phyloP scores from a whole-genome alignment of 2,797 vertebrate genomes.

The Kryptopterus vitreolus region DNA sequence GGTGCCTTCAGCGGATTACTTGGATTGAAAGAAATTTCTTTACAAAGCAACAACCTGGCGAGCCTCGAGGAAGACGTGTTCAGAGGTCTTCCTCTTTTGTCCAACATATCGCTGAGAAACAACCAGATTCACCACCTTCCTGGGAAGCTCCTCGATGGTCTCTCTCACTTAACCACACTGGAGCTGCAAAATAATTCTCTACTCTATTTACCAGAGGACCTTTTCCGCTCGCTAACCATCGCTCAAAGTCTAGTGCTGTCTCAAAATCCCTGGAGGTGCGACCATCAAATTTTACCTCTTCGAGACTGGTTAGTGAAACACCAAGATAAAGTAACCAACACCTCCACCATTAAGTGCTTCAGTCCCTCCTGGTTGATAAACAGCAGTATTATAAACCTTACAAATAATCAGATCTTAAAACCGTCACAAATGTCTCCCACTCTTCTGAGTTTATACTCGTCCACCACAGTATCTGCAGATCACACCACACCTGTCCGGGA shows the following conservation, averaged over 20 bases:
- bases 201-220: conserved; percentile 73
- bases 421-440: conserved; percentile 43
- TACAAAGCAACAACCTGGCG: conserved; percentile 83
- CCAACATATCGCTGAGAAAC: conserved; percentile 87
- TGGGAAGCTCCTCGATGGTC: conserved; percentile 69
- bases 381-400: conserved; percentile 65
- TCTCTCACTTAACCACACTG: conserved; percentile 71
- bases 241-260: conserved; percentile 76
- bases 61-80: conserved; percentile 75
- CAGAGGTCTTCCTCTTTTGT: conserved; percentile 74
- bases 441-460: conserved; percentile 47
- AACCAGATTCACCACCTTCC: conserved; percentile 81
- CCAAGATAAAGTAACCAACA: conserved; percentile 72
- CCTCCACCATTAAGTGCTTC: conserved; percentile 73
- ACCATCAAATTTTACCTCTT: conserved; percentile 79
- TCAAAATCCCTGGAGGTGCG: conserved; percentile 92
- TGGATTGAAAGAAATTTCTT: conserved; percentile 81
- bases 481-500: conserved; percentile 59
- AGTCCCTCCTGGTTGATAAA: conserved; percentile 68
- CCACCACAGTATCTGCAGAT: conserved; percentile 59
- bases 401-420: conserved; percentile 53
- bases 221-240: conserved; percentile 73
- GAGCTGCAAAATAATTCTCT: conserved; percentile 86
- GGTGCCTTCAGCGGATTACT: conserved; percentile 80
- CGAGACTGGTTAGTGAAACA: conserved; percentile 78